A percentile compares a stretch with the other conserved stretches of the same genome.
phyloP scores from a whole-genome alignment of 2,888 invertebrate species.

The Meteorus cinctellus region DNA sequence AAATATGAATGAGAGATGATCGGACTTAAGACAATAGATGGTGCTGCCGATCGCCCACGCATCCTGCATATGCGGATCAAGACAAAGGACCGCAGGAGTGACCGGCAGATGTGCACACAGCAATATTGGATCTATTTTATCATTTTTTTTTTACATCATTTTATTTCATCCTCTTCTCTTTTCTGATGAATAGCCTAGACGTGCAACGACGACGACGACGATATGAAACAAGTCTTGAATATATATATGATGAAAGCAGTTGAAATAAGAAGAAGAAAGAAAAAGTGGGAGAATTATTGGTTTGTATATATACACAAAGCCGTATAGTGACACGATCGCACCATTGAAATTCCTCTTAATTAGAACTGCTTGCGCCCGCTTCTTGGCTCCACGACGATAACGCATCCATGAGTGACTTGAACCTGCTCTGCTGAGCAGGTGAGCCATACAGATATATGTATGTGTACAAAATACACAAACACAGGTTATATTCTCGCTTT shows the following conservation, averaged over 20 bases:
- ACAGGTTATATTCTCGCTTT: conserved; percentile 44
- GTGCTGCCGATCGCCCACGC: conserved; percentile 23
- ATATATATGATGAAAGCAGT: not conserved
- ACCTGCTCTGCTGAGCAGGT: conserved; percentile 25
- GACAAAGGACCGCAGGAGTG: conserved; percentile 45
- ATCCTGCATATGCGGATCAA: not conserved
- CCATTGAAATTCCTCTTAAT: conserved; percentile 56
- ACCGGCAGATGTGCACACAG: conserved; percentile 32
- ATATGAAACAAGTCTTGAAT: not conserved
- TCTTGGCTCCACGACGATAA: conserved; percentile 42
- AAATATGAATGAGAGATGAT: conserved; percentile 3
- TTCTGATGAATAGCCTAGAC: conserved; percentile 44
- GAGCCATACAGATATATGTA: conserved; percentile 2
- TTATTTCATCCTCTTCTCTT: conserved; percentile 17
- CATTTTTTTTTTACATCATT: conserved; percentile 28
- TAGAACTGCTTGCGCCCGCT: conserved; percentile 44
- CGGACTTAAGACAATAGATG: conserved; percentile 24
- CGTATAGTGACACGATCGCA: conserved; percentile 44
- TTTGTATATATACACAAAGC: not conserved
- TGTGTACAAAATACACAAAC: conserved; percentile 17
- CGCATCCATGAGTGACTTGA: conserved; percentile 45
- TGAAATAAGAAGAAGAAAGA: not conserved
- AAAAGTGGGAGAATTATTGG: conserved; percentile 6
- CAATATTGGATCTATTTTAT: conserved; percentile 17
- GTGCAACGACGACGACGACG: not conserved